Conservation (phyloP, 2,113 vertebrate species). For the Pogonocichla stellata region DNA sequence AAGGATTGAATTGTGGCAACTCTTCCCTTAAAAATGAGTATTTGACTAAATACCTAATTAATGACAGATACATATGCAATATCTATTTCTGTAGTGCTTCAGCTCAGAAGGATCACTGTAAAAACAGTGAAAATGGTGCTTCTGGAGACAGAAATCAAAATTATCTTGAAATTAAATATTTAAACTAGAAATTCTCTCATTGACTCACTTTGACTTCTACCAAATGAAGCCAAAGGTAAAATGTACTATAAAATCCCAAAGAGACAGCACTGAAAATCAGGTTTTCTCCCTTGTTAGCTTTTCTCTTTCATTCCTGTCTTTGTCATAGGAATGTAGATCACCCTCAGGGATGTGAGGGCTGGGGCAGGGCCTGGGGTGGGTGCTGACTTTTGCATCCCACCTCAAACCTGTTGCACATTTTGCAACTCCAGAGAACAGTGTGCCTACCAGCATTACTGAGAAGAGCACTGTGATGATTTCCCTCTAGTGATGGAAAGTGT, state of each 20-base stretch:
- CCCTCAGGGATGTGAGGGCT: neutral
- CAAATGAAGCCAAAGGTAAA: neutral
- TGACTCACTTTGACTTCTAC: neutral
- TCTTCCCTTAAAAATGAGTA: neutral
- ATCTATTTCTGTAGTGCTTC: neutral
- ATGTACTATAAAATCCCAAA: neutral
- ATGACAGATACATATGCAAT: neutral
- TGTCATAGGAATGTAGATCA: neutral
- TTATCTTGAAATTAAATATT: neutral
- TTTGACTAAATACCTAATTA: neutral
- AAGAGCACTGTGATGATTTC: conserved; percentile 1
- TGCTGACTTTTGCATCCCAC: neutral
- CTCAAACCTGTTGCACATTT: neutral
- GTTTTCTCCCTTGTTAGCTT: neutral
- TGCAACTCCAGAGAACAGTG: neutral
- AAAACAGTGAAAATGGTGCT: neutral
- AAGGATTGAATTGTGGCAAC: neutral
- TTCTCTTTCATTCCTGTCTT: neutral
- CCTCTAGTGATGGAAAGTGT: conserved; percentile 41
- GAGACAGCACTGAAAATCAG: neutral
- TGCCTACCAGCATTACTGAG: neutral
- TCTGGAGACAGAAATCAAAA: neutral
- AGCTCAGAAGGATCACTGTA: neutral
- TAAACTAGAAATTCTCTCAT: neutral
- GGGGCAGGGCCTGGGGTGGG: neutral